Percentiles rank a stretch among this genome's conserved stretches.
These are phyloP conservation scores for Crocidura indochinensis DNA, from an alignment of 2,797 vertebrate genomes.

Conservation along the genomic window DNA sequence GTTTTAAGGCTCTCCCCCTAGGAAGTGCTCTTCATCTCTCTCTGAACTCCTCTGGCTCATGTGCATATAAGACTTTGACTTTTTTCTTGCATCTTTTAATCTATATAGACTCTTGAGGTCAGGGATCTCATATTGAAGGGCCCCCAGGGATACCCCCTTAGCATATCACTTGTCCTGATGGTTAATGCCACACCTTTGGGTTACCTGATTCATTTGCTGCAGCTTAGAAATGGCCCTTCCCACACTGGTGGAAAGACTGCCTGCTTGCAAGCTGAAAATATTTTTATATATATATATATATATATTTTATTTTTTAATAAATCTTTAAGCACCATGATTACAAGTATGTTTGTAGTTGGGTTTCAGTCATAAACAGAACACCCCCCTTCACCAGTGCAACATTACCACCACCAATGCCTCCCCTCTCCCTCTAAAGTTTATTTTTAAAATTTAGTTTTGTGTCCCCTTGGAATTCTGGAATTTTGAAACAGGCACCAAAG, in stretches of 20 bases:
- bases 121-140: neutral
- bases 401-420: no score
- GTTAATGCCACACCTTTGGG: neutral
- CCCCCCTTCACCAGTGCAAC: no score
- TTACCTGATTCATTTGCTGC: constrained; percentile 43
- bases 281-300: no score
- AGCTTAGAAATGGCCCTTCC: constrained; percentile 21
- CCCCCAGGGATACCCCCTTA: no score
- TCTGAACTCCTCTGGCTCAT: neutral
- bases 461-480: constrained; percentile 34
- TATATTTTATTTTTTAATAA: no score
- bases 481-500: constrained; percentile 37
- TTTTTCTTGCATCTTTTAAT: constrained; percentile 10
- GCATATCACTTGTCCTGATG: no score
- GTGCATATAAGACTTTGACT: neutral
- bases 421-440: constrained; percentile 56
- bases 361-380: no score
- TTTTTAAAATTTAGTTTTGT: constrained; percentile 74
- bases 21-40: neutral
- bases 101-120: neutral
- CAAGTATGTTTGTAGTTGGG: no score
- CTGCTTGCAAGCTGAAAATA: constrained; percentile 67
- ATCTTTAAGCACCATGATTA: no score
- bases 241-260: neutral
- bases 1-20: neutral